Evolutionary conservation across 2,113 vertebrate species (phyloP), one percentile per base, ranked within the genome.

Genomic region (Procavia capensis): DNA sequence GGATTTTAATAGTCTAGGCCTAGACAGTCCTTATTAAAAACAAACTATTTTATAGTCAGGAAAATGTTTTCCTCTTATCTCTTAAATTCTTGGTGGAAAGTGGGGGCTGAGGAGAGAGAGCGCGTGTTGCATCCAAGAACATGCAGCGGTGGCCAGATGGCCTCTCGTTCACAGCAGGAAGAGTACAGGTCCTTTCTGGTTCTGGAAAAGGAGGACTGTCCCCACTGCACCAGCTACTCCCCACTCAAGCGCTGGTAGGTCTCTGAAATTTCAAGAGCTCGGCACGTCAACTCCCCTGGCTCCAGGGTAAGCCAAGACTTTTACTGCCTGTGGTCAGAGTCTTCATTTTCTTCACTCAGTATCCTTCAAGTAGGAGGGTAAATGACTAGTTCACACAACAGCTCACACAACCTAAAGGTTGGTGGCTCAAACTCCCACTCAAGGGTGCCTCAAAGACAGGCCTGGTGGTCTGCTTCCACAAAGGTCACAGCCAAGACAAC

Each of bases 1-100:
- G 57, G 43, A n/a, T 27, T 61, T 85, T 81, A 82, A 84, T 39
- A 75, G 54, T 9, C 20, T 17, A 54, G 43, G 61, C 45, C 66
- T 59, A 82, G 45, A 76, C 22, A 81, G 5, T 31, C 8, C 45
- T 16, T 63, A 50, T 83, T 36, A 70, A 90, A 89, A 88, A 70
- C 17, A 85, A 88, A 6, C 27, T 29, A 64, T 68, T 84, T 70
- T 79, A 91, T 3, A 83, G 68, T 19, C 45, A 94, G 43, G 57
- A 34, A 68, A 94, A 72, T 27, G 47, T 39, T 81, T 80, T 85
- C 57, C 70, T 84, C 91, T 75, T 82, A 61, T 47, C 76, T 36
- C 45, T 63, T 47, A 68, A 78, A 72, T 22, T 70, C 57, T 74
- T 68, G 36, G n/a, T 34, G 39, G 59, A 29, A 2, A 45, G 7